phyloP scores from a whole-genome alignment of 2,113 vertebrate species.

The Stigmatopora argus region DNA sequence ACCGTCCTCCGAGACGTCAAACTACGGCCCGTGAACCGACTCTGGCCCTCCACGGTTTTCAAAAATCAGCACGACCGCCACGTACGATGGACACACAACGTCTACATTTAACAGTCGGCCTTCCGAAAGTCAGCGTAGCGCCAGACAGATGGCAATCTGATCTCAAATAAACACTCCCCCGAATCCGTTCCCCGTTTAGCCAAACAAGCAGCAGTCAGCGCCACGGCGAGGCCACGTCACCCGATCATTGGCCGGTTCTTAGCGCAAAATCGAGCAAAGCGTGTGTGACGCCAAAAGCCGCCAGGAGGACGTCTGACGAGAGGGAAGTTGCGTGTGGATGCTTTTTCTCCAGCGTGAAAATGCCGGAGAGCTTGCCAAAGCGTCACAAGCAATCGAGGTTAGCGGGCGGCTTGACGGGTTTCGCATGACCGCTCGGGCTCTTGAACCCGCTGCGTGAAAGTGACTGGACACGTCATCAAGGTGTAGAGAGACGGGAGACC shows the following conservation, averaged over 20 bases:
- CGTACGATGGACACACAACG: background rate
- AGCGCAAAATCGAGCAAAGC: conserved; percentile 31
- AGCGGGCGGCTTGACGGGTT: conserved; percentile 19
- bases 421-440: conserved; percentile 25
- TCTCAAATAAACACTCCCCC: conserved; percentile 46
- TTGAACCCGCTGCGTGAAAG: conserved; percentile 42
- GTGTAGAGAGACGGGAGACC: conserved; percentile 28
- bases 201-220: conserved; percentile 37
- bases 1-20: no score
- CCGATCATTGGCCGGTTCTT: conserved; percentile 17
- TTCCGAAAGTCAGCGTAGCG: conserved; percentile 5
- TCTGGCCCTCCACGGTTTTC: no score
- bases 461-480: conserved; percentile 44
- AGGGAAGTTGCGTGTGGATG: conserved; percentile 58
- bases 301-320: conserved; percentile 50
- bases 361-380: conserved; percentile 45
- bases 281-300: conserved; percentile 40
- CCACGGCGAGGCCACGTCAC: conserved; percentile 41
- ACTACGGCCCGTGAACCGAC: no score
- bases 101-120: background rate
- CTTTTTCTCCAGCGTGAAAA: conserved; percentile 58
- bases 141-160: conserved; percentile 24
- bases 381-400: conserved; percentile 58
- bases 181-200: conserved; percentile 34
- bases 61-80: conserved; percentile 1